Base-by-base conservation (phyloP, 2,113 vertebrate genomes). In the Ammodytes dubius region DNA sequence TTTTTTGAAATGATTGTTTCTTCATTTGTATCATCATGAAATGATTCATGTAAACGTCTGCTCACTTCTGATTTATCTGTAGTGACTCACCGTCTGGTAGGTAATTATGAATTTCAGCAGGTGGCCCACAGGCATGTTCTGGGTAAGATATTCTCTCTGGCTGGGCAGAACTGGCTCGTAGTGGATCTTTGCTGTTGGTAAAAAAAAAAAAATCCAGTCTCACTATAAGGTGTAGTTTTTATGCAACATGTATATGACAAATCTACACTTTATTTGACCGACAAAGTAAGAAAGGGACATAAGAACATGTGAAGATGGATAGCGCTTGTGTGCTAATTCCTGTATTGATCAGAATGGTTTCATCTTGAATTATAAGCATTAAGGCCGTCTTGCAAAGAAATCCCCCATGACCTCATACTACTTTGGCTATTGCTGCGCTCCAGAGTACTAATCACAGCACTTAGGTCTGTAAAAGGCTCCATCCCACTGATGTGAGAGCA, bases 61-160 rank as follows among this genome's bases (percentile, higher is more conserved):
- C 65, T 60, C 4, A 35, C 1, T 3, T 52, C 15, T 27, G 35
- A 54, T 59, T 70, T 35, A 61, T 65, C 4, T 19, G 59, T 2
- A 66, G 52, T 50, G 39, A 89, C 92, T 94, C 75, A 94, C 94
- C 57, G 68, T 91, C 58, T 87, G 79, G 85, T 93, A 94, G 68
- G 93, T 94, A 43, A 94, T 79, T 14, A 94, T 92, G 82, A 94
- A 94, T 78, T 94, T 94, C 4, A 94, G 92, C 68, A 94, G 65
- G 79, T 94, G 91, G 50, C 93, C 94, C 76, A 93, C 71, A 11
- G 89, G 93, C 92, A 93, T 94, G 83, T 84, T 90, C 84, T 93
- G 91, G 9, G 83, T 91, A 13, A 94, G 93, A 58, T 56, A 90
- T 50, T 86, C 74, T 67, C 93, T 91, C 76, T 90, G 90, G 76